Evolutionary conservation across 2,797 vertebrate genomes (phyloP).

Genomic region (Hoplostethus mediterraneus): DNA sequence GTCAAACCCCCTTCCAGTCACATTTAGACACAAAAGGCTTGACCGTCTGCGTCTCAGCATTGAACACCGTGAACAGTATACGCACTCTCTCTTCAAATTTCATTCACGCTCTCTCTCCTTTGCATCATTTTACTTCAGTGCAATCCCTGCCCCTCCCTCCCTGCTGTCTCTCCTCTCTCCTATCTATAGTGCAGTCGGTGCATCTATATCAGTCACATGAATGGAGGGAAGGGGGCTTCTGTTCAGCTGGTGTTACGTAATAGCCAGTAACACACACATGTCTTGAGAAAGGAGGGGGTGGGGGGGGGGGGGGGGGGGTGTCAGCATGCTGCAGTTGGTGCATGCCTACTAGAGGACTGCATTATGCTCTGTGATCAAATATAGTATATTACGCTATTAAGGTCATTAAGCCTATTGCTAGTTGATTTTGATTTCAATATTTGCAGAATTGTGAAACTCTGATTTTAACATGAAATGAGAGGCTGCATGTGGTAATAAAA

Average conservation of each 20-base stretch:
- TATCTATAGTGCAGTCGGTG: constrained; percentile 52
- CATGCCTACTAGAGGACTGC: background rate
- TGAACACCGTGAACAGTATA: constrained; percentile 23
- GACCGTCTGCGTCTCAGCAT: background rate
- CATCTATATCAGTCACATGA: constrained; percentile 66
- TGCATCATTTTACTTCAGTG: constrained; percentile 38
- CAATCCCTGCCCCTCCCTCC: constrained; percentile 12
- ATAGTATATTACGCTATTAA: background rate
- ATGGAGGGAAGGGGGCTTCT: constrained; percentile 51
- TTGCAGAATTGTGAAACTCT: background rate
- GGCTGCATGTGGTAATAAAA: background rate
- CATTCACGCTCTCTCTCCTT: constrained; percentile 25
- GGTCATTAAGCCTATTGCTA: background rate
- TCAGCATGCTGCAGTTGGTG: constrained; percentile 23
- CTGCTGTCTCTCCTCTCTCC: constrained; percentile 10
- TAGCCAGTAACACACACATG: constrained; percentile 57
- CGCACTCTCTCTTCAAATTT: constrained; percentile 37
- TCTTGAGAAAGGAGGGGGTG: constrained; percentile 28
- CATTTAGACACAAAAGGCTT: background rate
- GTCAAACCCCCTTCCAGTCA: background rate
- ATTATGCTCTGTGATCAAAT: background rate
- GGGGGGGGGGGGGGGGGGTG: constrained; percentile 33
- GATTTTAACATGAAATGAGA: background rate
- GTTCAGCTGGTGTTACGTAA: constrained; percentile 66
- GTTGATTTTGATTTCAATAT: background rate